Evolutionary conservation across 2,113 vertebrate genomes (phyloP).

Genomic region (Hyaena hyaena): DNA sequence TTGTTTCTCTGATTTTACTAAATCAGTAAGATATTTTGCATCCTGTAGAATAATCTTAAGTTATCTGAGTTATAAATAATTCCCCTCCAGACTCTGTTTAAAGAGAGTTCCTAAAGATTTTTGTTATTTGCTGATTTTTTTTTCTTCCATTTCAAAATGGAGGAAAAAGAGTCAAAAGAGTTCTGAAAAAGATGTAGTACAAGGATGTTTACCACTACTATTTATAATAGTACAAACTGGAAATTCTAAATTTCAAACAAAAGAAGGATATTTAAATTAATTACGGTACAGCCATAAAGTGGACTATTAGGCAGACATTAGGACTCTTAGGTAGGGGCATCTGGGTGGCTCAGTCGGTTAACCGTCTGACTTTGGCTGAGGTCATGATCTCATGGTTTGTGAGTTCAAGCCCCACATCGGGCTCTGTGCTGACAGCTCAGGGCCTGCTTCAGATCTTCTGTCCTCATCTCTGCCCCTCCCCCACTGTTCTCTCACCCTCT

Average conservation of each 20-base stretch:
- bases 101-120: neutral
- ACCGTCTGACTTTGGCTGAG: too few species aligned
- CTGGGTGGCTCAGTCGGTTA: too few species aligned
- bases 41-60: conserved; percentile 20
- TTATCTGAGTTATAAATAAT: conserved; percentile 23
- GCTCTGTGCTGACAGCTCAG: too few species aligned
- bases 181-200: conserved; percentile 28
- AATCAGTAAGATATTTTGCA: conserved; percentile 31
- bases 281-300: neutral
- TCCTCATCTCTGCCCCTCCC: too few species aligned
- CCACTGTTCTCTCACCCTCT: too few species aligned
- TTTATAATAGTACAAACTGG: neutral
- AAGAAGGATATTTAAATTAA: conserved; percentile 24
- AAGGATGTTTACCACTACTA: neutral
- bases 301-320: neutral
- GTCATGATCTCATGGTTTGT: too few species aligned
- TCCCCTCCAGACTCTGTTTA: neutral
- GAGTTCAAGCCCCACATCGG: too few species aligned
- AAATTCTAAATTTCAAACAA: conserved; percentile 37
- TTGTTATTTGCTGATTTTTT: neutral
- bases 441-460: too few species aligned
- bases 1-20: neutral
- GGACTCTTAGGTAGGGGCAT: too few species aligned
- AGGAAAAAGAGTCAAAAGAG: neutral
- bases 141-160: neutral